Percentiles rank a stretch among this genome's conserved stretches.
Evolutionary conservation across 2,888 invertebrate genomes (phyloP).

Genomic region (Lomographa bimaculata): DNA sequence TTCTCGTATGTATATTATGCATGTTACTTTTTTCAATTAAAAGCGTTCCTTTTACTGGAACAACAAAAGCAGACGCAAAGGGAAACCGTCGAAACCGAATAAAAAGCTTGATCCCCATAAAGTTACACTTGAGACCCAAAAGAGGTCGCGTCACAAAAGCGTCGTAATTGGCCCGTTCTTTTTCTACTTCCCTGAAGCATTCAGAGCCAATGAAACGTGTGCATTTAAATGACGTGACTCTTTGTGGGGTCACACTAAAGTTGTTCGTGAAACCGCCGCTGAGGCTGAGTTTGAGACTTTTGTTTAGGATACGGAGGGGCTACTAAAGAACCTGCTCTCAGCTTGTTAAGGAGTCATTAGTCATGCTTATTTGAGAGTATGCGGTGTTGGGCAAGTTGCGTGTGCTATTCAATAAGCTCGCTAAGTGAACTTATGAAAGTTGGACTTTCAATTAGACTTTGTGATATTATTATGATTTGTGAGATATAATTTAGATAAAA

Average conservation of each 20-base stretch:
- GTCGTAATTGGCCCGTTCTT: conserved; percentile 83
- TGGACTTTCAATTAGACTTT: too few species aligned
- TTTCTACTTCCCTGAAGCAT: conserved; percentile 82
- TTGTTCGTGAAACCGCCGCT: conserved; percentile 74
- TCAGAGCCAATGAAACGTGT: conserved; percentile 84
- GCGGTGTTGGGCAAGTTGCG: conserved; percentile 11
- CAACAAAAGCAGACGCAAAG: conserved; percentile 23
- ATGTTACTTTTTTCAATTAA: conserved; percentile 14
- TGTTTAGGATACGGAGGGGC: conserved; percentile 58
- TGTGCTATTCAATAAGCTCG: too few species aligned
- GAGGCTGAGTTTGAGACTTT: conserved; percentile 67
- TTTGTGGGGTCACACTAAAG: conserved; percentile 82
- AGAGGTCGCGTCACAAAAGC: conserved; percentile 80
- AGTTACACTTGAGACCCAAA: conserved; percentile 77
- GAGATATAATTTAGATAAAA: too few species aligned
- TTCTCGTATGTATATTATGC: too few species aligned
- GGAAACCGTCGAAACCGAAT: conserved; percentile 53
- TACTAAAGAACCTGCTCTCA: conserved; percentile 51
- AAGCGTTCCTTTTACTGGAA: conserved; percentile 27
- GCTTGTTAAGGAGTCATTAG: conserved; percentile 75
- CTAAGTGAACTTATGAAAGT: too few species aligned
- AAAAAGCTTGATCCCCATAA: conserved; percentile 69
- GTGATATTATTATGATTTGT: too few species aligned
- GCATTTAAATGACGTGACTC: conserved; percentile 83
- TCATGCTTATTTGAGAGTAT: conserved; percentile 69